Evolutionary conservation across 1,140 invertebrate species (phyloP), one percentile per base, ranked within the genome.

Genomic region (Dryas iulia): DNA sequence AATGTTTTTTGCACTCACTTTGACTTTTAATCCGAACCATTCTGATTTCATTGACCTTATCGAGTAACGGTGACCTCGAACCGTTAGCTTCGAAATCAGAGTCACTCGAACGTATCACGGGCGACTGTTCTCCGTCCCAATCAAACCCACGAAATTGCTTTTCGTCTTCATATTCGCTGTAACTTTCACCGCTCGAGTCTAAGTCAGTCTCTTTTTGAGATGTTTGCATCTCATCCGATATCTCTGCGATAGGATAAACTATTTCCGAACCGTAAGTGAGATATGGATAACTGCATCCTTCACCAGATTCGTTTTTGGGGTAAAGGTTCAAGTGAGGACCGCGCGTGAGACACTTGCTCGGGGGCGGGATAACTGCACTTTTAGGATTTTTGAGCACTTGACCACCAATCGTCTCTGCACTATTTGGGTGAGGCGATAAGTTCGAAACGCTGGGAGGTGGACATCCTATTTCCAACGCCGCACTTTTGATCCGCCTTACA

Each of bases 231-330:
- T 97, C 96, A 81, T 96, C 96, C 18, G 94, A 95, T 81, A 96
- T 96, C 90, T 97, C 96, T 2, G 95, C 96, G 78, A 97, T 97
- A 1, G 96, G 95, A 89, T 97, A 96, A 0, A 96, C 96, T 23
- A 96, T 96, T 82, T 96, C 95, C 35, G 95, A 96, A 54, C 95
- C 94, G 78, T 95, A 95, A 61, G 93, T 94, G 35, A 94, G 86
- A 86, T 95, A 95, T 14, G 94, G 94, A 75, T 94, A 92, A 77
- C 93, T 89, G 68, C 87, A 89, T 14, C 87, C 90, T 79, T 92
- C 92, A 2, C 85, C 89, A 3, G 86, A 83, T 74, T 86, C 88
- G 47, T 92, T 92, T 73, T 93, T 93, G 1, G 93, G 93, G 79
- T 94, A 95, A 1, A 95, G 78, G 82, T 94, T 95, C 33, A 95